Evolutionary conservation across 2,113 vertebrate genomes (phyloP), one percentile per base, ranked within the genome.

Genomic region (Cranoglanis bouderius): DNA sequence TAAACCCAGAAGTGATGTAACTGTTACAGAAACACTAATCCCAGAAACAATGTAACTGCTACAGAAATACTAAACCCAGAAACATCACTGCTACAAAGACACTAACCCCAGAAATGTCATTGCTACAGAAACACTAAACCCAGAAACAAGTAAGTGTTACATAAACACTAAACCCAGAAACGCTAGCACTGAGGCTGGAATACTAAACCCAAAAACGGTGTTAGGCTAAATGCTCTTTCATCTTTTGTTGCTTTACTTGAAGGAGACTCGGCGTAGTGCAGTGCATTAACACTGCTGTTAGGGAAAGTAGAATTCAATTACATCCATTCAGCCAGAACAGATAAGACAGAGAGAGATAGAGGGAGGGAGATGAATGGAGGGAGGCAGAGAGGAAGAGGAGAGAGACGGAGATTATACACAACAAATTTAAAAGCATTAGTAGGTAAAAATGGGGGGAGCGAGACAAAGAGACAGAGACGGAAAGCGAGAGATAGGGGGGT

Each of bases 321-420:
- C 72, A 74, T 24, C 72, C 38, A 74, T 74, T 74, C 72, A 74
- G 72, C 38, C 72, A 74, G 72, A 74, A 74, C 72, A 74, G 72
- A 74, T 74, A 77, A 80, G 91, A 49, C 74, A 92, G 90, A 88
- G 55, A 55, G 90, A 88, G 89, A 92, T 78, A 74, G 86, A 89
- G 26, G 46, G 43, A 78, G 14, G 10, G 46, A 80, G 75, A 80
- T 32, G 46, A 51, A 80, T 49, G 46, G 88, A 82, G 86, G 89
- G 92, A 88, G 86, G 75, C 91, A 92, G 91, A 88, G 49, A 88
- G 85, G 12, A n/a, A 29, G 46, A 32, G 29, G 77, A 80, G 14
- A 61, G 83, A 46, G 59, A 84, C 16, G 6, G 29, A 24, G 55
- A 84, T 77, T 77, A 77, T 77, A 77, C 43, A 77, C 40, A 77